phyloP scores from a whole-genome alignment of 2,797 vertebrate species.

The Triplophysa yarkandensis region DNA sequence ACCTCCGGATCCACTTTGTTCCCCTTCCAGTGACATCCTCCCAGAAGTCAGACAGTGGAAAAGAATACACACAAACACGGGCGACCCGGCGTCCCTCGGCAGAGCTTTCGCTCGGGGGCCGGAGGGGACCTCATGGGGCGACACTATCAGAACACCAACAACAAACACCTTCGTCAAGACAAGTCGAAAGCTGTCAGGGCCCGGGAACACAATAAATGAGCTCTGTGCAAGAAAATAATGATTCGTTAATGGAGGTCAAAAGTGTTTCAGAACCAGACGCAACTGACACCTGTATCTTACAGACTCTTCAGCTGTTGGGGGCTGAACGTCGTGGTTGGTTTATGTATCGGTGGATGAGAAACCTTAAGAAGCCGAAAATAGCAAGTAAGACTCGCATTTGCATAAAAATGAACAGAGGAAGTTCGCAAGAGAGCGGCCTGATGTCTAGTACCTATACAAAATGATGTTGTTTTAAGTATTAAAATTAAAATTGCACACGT shows the following conservation, averaged over 20 bases:
- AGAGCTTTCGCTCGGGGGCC: constrained; percentile 13
- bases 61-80: constrained; percentile 53
- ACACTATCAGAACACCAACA: constrained; percentile 54
- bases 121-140: constrained; percentile 57
- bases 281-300: constrained; percentile 22
- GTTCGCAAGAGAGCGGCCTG: neutral
- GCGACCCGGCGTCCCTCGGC: constrained; percentile 21
- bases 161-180: constrained; percentile 52
- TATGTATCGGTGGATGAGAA: constrained; percentile 48
- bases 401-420: constrained; percentile 40
- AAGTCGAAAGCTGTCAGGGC: constrained; percentile 29
- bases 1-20: constrained; percentile 43
- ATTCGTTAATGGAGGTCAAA: constrained; percentile 4
- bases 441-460: no score
- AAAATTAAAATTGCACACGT: neutral
- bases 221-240: neutral
- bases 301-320: constrained; percentile 42
- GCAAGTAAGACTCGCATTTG: constrained; percentile 50
- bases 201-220: constrained; percentile 19
- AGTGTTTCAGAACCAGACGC: constrained; percentile 20
- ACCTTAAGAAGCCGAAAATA: constrained; percentile 57
- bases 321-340: constrained; percentile 31
- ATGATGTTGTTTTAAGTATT: neutral
- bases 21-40: constrained; percentile 59
- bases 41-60: constrained; percentile 69